phyloP scores from a whole-genome alignment of 1,140 invertebrate species.

The Thrips palmi region DNA sequence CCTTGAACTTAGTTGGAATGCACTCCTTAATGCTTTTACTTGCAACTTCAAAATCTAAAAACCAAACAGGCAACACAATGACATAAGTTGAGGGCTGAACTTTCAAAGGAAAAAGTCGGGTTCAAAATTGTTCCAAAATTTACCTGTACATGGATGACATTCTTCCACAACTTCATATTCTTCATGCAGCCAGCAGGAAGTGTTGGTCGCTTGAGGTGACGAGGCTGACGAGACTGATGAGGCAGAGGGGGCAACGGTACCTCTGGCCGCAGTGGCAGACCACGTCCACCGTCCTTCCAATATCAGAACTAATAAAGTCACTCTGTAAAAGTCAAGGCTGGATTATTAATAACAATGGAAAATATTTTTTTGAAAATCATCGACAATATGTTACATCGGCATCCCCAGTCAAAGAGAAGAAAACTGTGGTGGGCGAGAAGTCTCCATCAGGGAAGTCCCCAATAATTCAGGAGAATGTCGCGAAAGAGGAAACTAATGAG shows the following conservation, averaged over 20 bases:
- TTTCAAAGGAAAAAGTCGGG: neutral
- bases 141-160: slow-evolving; percentile 61
- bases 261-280: slow-evolving; percentile 26
- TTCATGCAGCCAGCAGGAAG: slow-evolving; percentile 42
- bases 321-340: slow-evolving; percentile 27
- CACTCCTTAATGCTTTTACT: slow-evolving; percentile 51
- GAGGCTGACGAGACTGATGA: slow-evolving; percentile 34
- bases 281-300: slow-evolving; percentile 56
- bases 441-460: neutral
- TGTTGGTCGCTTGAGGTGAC: slow-evolving; percentile 1
- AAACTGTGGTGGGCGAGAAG: too few relatives aligned
- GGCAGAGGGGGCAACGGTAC: slow-evolving; percentile 31
- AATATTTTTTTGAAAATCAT: slow-evolving; percentile 1
- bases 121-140: slow-evolving; percentile 7
- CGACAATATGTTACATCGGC: too few relatives aligned
- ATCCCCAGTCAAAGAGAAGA: too few relatives aligned
- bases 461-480: neutral
- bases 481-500: slow-evolving; percentile 1
- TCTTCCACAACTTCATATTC: slow-evolving; percentile 45
- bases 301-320: slow-evolving; percentile 57
- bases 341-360: slow-evolving; percentile 1
- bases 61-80: slow-evolving; percentile 14
- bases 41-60: slow-evolving; percentile 44
- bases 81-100: neutral
- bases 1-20: slow-evolving; percentile 21